phyloP scores from a whole-genome alignment of 2,113 vertebrate species.

The Bos taurus region ARS-UCD2.0 NC_037331.1:117088501-117089000 shows the following conservation, averaged over 20 bases:
- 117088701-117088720: rapidly evolving
- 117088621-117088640: not conserved
- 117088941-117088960: not conserved
- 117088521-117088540: no score
- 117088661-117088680: not conserved
- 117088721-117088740: rapidly evolving
- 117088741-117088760: not conserved
- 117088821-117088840: no score
- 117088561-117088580: not conserved
- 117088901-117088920: not conserved
- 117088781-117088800: no score
- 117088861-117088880: not conserved
- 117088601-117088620: not conserved
- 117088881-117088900: not conserved
- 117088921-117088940: not conserved
- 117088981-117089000: not conserved
- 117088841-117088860: no score
- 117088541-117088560: no score
- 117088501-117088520: rapidly evolving
- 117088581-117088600: rapidly evolving
- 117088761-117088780: no score
- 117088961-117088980: not conserved
- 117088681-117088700: no score
- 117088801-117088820: no score
- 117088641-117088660: not conserved